Evolutionary conservation across 30 jellyfish, hydroid and myxozoan genomes (phyloP).

Genomic region (Pelagia noctiluca): DNA sequence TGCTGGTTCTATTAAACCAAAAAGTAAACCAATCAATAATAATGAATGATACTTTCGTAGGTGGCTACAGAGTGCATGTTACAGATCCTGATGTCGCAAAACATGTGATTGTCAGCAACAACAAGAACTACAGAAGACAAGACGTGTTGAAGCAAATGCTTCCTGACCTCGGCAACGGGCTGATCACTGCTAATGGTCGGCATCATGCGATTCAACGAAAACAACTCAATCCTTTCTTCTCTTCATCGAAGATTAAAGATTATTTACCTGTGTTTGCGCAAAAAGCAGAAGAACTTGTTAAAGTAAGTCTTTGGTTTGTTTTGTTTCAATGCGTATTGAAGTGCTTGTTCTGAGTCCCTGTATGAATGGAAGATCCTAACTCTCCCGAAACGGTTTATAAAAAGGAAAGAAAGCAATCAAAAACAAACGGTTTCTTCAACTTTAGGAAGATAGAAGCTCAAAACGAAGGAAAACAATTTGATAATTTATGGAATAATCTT

Average conservation of each 20-base stretch:
- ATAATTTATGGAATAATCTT: too few species aligned
- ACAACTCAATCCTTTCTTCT: slow-evolving; percentile 63
- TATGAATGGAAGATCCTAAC: too few species aligned
- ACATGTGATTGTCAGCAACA: slow-evolving; percentile 61
- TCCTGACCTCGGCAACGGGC: slow-evolving; percentile 61
- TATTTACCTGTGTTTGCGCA: slow-evolving; percentile 32
- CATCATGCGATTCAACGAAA: slow-evolving; percentile 76
- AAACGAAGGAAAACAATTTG: too few species aligned
- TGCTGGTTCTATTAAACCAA: too few species aligned
- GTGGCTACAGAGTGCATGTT: slow-evolving; percentile 62
- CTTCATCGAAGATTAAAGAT: slow-evolving; percentile 34
- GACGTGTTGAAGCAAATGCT: slow-evolving; percentile 55
- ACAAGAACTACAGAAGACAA: slow-evolving; percentile 58
- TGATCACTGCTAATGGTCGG: slow-evolving; percentile 67
- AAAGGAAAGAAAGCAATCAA: too few species aligned
- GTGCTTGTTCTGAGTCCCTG: too few species aligned
- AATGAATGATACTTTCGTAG: too few species aligned
- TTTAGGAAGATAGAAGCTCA: too few species aligned
- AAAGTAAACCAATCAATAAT: too few species aligned
- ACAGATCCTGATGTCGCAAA: slow-evolving; percentile 63
- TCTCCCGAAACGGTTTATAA: too few species aligned
- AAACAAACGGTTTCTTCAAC: too few species aligned
- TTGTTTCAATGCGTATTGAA: too few species aligned
- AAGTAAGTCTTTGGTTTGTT: not conserved
- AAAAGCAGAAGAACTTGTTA: slow-evolving; percentile 10